Evolutionary conservation across 2,888 invertebrate species (phyloP), one percentile per base, ranked within the genome.

Genomic region (Drosophila greeni): DNA sequence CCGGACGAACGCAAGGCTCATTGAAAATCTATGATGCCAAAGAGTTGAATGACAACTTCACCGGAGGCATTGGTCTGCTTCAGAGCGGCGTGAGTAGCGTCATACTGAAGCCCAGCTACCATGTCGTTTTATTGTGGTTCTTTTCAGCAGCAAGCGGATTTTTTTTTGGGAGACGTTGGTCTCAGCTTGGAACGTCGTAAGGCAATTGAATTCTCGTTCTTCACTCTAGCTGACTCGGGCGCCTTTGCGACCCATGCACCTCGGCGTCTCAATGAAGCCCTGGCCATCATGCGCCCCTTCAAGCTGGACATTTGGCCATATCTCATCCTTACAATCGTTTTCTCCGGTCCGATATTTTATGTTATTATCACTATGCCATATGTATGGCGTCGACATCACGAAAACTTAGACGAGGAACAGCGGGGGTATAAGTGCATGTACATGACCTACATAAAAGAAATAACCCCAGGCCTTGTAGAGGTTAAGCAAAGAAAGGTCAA

Each of bases 171-270:
- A 0, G 94, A 94, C 78, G 92, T 94, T 2, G 93, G 93, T 0
- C 90, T 94, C 76, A 94, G 94, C 0, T 92, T 92, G 90, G 94
- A 94, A 81, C 89, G 94, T 5, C 90, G 92, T 14, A 92, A 92
- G 75, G 93, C 92, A 0, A 93, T 94, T 0, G 94, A 94, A 81
- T 94, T 94, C 88, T 93, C 94, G 0, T 94, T 94, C 81, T 90
- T 94, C 56, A 94, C 94, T 0, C 88, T 94, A 37, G 94, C 94
- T 0, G 94, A 94, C 81, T 94, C 93, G 18, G 94, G 94, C 0
- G 94, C 94, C 0, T 94, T 94, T 82, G 90, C 94, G 1, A 94
- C 94, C 0, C 94, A 94, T 74, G 92, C 94, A 0, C 94, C 94
- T 0, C 92, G 92, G 0, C 91, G 91, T 60, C 88, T 94, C 1